These are phyloP conservation scores for Lucifuga dentata DNA, from an alignment of 2,113 vertebrate genomes.

Conservation along the genomic window DNA sequence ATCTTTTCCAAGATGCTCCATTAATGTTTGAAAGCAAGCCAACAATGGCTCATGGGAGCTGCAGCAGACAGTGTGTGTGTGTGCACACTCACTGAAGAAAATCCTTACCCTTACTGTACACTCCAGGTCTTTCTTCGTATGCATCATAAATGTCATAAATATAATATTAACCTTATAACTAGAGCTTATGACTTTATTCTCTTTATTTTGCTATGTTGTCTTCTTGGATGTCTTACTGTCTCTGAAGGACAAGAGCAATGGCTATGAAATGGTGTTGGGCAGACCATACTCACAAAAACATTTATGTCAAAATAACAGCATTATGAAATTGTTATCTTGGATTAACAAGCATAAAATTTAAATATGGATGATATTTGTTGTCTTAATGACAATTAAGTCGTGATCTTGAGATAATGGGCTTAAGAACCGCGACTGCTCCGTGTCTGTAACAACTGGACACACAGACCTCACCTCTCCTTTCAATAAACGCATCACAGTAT, in stretches of 20 bases:
- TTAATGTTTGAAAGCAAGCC: background rate
- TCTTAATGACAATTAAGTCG: background rate
- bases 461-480: background rate
- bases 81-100: background rate
- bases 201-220: too few species aligned
- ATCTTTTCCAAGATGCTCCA: background rate
- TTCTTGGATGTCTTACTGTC: too few species aligned
- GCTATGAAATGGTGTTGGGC: too few species aligned
- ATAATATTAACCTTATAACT: too few species aligned
- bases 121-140: background rate
- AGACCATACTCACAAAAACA: too few species aligned
- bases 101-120: background rate
- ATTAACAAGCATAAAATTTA: too few species aligned
- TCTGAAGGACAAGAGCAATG: too few species aligned
- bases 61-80: background rate
- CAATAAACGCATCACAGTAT: constrained; percentile 25
- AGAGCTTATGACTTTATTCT: too few species aligned
- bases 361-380: background rate
- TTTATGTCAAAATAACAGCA: background rate
- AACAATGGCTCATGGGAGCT: background rate
- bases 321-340: too few species aligned
- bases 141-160: too few species aligned
- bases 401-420: background rate
- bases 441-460: background rate
- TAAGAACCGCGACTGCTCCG: background rate